Percentiles rank a stretch among this genome's conserved stretches.
Conservation (phyloP, 1,140 invertebrate species). For the Hyles vespertilio region DNA sequence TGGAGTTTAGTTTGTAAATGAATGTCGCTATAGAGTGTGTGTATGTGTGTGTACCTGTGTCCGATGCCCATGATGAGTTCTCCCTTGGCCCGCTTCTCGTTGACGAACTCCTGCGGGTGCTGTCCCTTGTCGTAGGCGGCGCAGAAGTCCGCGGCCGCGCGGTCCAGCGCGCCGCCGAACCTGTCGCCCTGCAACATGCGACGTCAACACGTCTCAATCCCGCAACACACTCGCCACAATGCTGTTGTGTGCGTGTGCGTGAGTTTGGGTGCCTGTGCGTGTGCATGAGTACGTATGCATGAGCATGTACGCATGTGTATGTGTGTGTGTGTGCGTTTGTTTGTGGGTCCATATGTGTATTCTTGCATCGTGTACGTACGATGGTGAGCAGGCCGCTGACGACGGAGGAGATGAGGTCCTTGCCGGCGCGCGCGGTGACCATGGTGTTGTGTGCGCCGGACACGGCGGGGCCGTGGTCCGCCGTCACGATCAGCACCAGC, state of each 20-base stretch:
- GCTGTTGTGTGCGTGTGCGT: too few relatives aligned
- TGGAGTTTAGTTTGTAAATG: too few relatives aligned
- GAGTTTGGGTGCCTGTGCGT: too few relatives aligned
- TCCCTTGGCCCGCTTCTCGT: conserved; percentile 97
- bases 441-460: conserved; percentile 99
- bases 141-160: conserved; percentile 96
- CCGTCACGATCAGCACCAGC: conserved; percentile 99
- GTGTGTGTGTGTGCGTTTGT: too few relatives aligned
- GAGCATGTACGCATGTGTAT: too few relatives aligned
- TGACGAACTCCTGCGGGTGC: conserved; percentile 99
- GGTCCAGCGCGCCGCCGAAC: conserved; percentile 98
- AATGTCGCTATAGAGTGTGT: not conserved
- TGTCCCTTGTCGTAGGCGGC: conserved; percentile 95
- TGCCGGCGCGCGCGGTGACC: conserved; percentile 98
- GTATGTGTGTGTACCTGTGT: conserved; percentile 77
- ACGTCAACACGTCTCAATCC: not conserved
- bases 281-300: too few relatives aligned
- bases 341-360: too few relatives aligned
- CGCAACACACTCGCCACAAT: not conserved
- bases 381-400: conserved; percentile 98
- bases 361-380: conserved; percentile 78
- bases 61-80: conserved; percentile 99
- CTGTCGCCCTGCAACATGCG: conserved; percentile 87
- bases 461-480: conserved; percentile 99
- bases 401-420: conserved; percentile 98